Percentiles rank a stretch among this genome's conserved stretches.
Evolutionary conservation across 2,113 vertebrate genomes (phyloP).

Genomic region (Potamarius usumacintae): DNA sequence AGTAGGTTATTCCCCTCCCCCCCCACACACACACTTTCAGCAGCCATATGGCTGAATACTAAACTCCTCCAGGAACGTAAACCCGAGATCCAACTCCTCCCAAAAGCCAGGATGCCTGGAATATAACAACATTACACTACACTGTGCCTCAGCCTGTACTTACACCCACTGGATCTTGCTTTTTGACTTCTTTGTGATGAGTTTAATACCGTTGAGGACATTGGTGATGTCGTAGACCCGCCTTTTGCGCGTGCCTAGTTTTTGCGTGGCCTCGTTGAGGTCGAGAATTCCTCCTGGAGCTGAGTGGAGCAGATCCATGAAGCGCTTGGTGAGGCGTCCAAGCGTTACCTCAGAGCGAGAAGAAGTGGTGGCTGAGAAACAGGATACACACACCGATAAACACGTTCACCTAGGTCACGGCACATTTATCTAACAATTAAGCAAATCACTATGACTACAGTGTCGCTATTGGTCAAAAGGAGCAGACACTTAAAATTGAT

Average conservation of each 20-base stretch:
- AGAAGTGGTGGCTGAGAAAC: slow-evolving; percentile 57
- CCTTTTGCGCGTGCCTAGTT: slow-evolving; percentile 77
- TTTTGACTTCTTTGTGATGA: slow-evolving; percentile 81
- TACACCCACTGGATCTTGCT: slow-evolving; percentile 88
- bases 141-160: slow-evolving; percentile 62
- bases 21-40: neutral
- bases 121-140: neutral
- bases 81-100: too few relatives aligned
- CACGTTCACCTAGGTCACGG: neutral
- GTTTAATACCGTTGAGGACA: slow-evolving; percentile 80
- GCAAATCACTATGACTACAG: neutral
- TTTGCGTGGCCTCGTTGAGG: slow-evolving; percentile 75
- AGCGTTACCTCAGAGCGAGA: slow-evolving; percentile 79
- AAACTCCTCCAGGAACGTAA: neutral
- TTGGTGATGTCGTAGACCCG: slow-evolving; percentile 90
- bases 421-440: neutral
- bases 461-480: neutral
- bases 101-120: neutral
- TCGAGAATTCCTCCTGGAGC: slow-evolving; percentile 81
- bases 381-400: neutral
- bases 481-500: neutral
- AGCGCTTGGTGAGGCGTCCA: slow-evolving; percentile 77
- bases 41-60: neutral
- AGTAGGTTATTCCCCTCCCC: neutral
- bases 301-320: slow-evolving; percentile 81